phyloP scores from a whole-genome alignment of 1,140 invertebrate species.

The Dolichoris vasculosae region DNA sequence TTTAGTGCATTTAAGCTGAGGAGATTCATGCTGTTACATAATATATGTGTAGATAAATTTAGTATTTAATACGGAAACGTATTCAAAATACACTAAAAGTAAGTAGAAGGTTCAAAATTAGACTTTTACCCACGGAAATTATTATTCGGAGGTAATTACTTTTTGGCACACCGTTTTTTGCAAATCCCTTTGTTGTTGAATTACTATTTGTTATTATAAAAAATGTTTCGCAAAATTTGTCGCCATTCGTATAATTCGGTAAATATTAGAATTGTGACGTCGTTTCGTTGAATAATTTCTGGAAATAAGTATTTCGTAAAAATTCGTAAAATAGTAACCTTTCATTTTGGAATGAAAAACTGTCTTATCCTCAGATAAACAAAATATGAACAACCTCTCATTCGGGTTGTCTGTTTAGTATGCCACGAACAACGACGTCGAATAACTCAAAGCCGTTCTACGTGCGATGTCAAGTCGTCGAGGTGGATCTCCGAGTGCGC shows the following conservation, averaged over 20 bases:
- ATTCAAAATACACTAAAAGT: not conserved
- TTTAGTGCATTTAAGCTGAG: not conserved
- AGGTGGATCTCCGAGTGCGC: not conserved
- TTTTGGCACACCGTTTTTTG: not conserved
- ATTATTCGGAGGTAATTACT: not conserved
- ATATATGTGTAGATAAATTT: not conserved
- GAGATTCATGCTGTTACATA: not conserved
- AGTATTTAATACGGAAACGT: not conserved
- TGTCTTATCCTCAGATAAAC: not conserved
- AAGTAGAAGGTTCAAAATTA: not conserved
- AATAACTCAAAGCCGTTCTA: slow-evolving; percentile 9
- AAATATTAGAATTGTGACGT: too few relatives aligned
- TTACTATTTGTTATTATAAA: too few relatives aligned
- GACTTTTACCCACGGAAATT: not conserved
- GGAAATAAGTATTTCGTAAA: not conserved
- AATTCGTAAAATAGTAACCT: not conserved
- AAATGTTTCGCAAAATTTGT: too few relatives aligned
- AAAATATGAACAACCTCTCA: not conserved
- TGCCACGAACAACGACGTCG: not conserved
- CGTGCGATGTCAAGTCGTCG: not conserved
- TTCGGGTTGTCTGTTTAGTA: slow-evolving; percentile 3
- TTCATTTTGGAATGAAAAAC: slow-evolving; percentile 3
- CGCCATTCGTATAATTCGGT: too few relatives aligned
- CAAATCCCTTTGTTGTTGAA: too few relatives aligned
- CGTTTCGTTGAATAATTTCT: too few relatives aligned